Percentiles rank a stretch among this genome's conserved stretches.
These are phyloP conservation scores for Diarsia dahlii DNA, from an alignment of 2,888 invertebrate species.

Conservation along the genomic window DNA sequence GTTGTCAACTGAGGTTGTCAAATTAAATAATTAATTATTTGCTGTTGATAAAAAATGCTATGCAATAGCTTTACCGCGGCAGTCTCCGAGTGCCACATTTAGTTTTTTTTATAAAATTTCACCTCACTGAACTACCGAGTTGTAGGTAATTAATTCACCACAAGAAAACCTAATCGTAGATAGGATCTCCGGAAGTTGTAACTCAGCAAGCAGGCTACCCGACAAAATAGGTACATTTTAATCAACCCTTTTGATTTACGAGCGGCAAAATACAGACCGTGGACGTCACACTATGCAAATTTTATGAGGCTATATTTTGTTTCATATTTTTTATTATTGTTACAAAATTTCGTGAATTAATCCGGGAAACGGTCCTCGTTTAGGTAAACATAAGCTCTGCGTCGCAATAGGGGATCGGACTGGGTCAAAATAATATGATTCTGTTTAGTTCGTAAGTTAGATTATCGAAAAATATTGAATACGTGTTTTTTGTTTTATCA, in stretches of 20 bases:
- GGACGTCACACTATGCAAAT: conserved; percentile 76
- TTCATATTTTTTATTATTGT: conserved; percentile 71
- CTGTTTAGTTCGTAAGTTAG: too few relatives aligned
- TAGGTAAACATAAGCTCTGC: conserved; percentile 23
- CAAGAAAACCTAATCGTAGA: conserved; percentile 15
- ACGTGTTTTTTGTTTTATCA: too few relatives aligned
- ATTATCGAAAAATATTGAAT: too few relatives aligned
- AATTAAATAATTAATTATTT: too few relatives aligned
- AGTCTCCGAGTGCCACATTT: too few relatives aligned
- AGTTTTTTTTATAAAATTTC: background rate
- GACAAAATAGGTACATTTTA: conserved; percentile 27
- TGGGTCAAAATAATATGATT: too few relatives aligned
- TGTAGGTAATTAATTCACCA: background rate
- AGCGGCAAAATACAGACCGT: conserved; percentile 60
- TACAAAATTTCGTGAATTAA: conserved; percentile 55
- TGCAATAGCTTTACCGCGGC: too few relatives aligned
- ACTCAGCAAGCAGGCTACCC: background rate
- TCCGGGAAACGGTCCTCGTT: conserved; percentile 23
- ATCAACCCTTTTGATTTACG: conserved; percentile 59
- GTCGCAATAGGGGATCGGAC: too few relatives aligned
- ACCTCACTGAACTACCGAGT: background rate
- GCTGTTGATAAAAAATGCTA: too few relatives aligned
- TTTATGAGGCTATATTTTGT: conserved; percentile 75
- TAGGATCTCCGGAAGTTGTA: conserved; percentile 2
- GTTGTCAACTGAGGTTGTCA: too few relatives aligned